Evolutionary conservation across 2,113 vertebrate species (phyloP), one percentile per base, ranked within the genome.

Genomic region (Nannospalax galili): DNA sequence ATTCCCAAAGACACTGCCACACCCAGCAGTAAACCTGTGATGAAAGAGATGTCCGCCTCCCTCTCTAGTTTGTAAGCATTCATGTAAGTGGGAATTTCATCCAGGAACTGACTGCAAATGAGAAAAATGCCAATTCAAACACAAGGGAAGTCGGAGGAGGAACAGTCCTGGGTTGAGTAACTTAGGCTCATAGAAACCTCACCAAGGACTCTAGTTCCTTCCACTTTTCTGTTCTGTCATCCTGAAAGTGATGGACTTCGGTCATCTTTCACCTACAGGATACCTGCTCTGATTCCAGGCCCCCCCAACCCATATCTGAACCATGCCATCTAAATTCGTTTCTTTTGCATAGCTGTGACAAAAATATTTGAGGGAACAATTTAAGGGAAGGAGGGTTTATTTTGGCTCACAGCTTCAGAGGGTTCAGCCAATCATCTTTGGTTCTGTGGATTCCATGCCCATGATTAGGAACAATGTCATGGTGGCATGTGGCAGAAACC

Each of bases 181-280:
- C 69, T 5, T 11, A 10, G 74, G 72, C 42, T 28, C 24, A 32
- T 15, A 19, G 42, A 58, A 78, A 69, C 74, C 30, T 42, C 48
- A 91, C 60, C 72, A 89, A 52, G 69, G n/a, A 56, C 73, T 65
- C 77, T 40, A 40, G 62, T 30, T 85, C 88, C 65, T 92, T 94
- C 58, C 60, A 7, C 62, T 72, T 40, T 81, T 62, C 35, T 56
- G 19, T 4, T 69, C 67, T 45, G 77, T 45, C n/a, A 3, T 22
- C 20, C 56, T 65, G 5, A 24, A 16, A 11, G 5, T 24, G 12
- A n/a, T 28, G 65, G 4, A 30, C 42, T 37, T n/a, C 35, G 64
- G 14, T 62, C 26, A 45, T 28, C 32, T 70, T 35, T 69, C 58
- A 85, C 11, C 32, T 28, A n/a, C 0, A 2, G 0, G 2, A 69